phyloP scores from a whole-genome alignment of 1,140 invertebrate species.

The Amphibalanus amphitrite region DNA sequence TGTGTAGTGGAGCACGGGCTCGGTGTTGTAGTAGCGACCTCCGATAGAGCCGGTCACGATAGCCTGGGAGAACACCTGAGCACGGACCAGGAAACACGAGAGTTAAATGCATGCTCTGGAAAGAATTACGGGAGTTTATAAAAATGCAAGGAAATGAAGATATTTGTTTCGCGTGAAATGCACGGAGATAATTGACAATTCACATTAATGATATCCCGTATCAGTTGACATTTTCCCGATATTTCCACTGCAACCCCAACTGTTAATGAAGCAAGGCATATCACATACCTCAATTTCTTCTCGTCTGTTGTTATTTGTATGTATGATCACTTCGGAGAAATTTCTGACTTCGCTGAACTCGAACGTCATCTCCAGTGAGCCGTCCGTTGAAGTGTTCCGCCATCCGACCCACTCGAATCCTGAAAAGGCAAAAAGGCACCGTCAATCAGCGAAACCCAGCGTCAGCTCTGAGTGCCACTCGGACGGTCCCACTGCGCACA shows the following conservation, averaged over 20 bases:
- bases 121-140: too few relatives aligned
- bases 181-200: too few relatives aligned
- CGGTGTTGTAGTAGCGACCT: constrained; percentile 40
- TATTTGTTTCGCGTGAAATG: too few relatives aligned
- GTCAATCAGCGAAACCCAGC: not conserved
- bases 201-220: too few relatives aligned
- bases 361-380: not conserved
- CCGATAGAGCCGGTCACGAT: constrained; percentile 51
- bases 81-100: too few relatives aligned
- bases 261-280: not conserved
- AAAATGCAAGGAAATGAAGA: too few relatives aligned
- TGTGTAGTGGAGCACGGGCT: constrained; percentile 51
- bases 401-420: not conserved
- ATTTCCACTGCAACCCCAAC: too few relatives aligned
- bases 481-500: not conserved
- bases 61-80: constrained; percentile 46
- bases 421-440: not conserved
- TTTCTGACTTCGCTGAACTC: not conserved
- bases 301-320: not conserved
- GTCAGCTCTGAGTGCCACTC: too few relatives aligned
- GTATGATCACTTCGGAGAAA: not conserved
- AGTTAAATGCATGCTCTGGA: too few relatives aligned
- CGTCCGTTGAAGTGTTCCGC: not conserved
- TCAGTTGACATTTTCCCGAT: too few relatives aligned
- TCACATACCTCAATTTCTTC: not conserved